Conservation (phyloP, 2,888 invertebrate species). For the Neria commutata region DNA sequence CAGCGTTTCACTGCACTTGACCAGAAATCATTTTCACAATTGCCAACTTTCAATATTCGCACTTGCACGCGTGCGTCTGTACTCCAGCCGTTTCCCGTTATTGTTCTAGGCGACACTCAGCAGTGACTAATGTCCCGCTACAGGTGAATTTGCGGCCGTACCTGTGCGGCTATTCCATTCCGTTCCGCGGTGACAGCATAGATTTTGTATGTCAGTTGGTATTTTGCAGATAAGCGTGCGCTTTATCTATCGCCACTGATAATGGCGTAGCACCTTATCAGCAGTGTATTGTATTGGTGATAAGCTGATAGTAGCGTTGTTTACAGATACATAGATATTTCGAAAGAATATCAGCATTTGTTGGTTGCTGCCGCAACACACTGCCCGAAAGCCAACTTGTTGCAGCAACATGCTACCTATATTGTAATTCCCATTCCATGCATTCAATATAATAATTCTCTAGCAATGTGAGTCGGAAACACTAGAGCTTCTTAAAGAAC, state of each 20-base stretch:
- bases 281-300: too few relatives aligned
- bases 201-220: background rate
- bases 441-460: too few relatives aligned
- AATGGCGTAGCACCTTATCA: too few relatives aligned
- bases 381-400: too few relatives aligned
- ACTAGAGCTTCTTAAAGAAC: too few relatives aligned
- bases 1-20: too few relatives aligned
- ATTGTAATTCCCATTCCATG: too few relatives aligned
- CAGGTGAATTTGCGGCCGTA: constrained; percentile 22
- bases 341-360: background rate
- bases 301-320: too few relatives aligned
- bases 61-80: too few relatives aligned
- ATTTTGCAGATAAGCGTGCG: constrained; percentile 21
- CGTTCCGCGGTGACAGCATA: background rate
- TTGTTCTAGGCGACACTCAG: constrained; percentile 17
- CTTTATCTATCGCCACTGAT: constrained; percentile 6
- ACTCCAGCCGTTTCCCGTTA: background rate
- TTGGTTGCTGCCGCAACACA: background rate
- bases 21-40: constrained; percentile 2
- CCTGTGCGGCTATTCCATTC: background rate
- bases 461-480: too few relatives aligned
- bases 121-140: constrained; percentile 20
- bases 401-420: background rate
- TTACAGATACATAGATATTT: too few relatives aligned
- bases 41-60: background rate